These are phyloP conservation scores for Drosophila mettleri DNA, from an alignment of 2,888 invertebrate genomes.

Conservation along the genomic window DNA sequence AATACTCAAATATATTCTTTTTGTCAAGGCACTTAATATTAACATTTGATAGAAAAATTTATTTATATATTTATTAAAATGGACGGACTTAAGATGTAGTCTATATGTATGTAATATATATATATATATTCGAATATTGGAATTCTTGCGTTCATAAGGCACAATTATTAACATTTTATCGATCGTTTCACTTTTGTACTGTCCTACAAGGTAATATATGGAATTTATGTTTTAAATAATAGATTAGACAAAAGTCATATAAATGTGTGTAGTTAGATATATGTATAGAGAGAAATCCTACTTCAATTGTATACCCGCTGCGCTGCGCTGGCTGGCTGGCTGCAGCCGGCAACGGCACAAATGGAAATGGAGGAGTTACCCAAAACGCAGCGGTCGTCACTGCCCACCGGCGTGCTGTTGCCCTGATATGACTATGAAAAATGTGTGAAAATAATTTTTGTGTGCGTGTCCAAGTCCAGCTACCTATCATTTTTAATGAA, in stretches of 20 bases:
- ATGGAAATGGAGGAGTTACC: slow-evolving; percentile 77
- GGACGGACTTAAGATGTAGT: slow-evolving; percentile 67
- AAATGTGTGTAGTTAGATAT: not conserved
- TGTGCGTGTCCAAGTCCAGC: slow-evolving; percentile 56
- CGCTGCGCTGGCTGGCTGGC: slow-evolving; percentile 28
- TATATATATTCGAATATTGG: slow-evolving; percentile 38
- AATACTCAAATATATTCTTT: slow-evolving; percentile 34
- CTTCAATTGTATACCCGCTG: slow-evolving; percentile 61
- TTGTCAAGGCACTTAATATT: slow-evolving; percentile 62
- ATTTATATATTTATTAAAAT: slow-evolving; percentile 33
- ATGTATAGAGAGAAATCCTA: slow-evolving; percentile 20
- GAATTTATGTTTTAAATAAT: slow-evolving; percentile 20
- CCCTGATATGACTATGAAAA: slow-evolving; percentile 82
- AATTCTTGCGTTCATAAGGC: slow-evolving; percentile 53
- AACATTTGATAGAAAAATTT: slow-evolving; percentile 50
- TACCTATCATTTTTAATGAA: slow-evolving; percentile 69
- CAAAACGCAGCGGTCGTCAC: slow-evolving; percentile 70
- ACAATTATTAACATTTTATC: slow-evolving; percentile 49
- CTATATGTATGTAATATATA: slow-evolving; percentile 20
- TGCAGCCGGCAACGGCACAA: slow-evolving; percentile 51
- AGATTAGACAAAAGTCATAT: slow-evolving; percentile 19
- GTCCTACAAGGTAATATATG: slow-evolving; percentile 57
- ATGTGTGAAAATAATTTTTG: slow-evolving; percentile 84
- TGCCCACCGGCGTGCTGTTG: slow-evolving; percentile 68
- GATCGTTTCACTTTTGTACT: slow-evolving; percentile 61